These are phyloP conservation scores for Tethea ocularis DNA, from an alignment of 2,888 invertebrate species.

Conservation along the genomic window DNA sequence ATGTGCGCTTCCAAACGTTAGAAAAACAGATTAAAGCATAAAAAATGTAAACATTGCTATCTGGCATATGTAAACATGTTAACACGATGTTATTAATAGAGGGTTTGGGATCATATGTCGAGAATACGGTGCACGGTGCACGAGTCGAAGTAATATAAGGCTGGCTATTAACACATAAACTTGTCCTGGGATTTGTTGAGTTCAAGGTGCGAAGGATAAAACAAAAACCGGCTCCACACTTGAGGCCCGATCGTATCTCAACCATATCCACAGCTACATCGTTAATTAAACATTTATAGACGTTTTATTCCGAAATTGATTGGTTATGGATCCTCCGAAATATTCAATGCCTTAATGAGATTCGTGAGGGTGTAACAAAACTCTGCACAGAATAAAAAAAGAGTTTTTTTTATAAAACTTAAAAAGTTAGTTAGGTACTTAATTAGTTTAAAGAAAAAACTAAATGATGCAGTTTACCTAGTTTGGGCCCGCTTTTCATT, in stretches of 20 bases:
- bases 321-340: not conserved
- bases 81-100: conserved; percentile 67
- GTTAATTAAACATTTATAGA: not conserved
- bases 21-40: conserved; percentile 46
- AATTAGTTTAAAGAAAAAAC: no score
- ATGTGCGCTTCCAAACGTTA: conserved; percentile 22
- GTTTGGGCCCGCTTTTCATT: no score
- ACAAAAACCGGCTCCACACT: conserved; percentile 24
- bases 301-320: not conserved
- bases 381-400: not conserved
- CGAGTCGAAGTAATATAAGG: conserved; percentile 36
- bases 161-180: conserved; percentile 20
- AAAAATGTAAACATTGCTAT: conserved; percentile 73
- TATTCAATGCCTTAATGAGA: not conserved
- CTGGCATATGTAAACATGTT: conserved; percentile 64
- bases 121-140: conserved; percentile 40
- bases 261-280: not conserved
- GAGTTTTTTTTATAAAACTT: no score
- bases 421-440: no score
- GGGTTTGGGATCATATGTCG: conserved; percentile 54
- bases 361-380: not conserved
- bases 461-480: no score
- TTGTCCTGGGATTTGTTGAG: conserved; percentile 6
- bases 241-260: not conserved
- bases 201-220: conserved; percentile 20